Evolutionary conservation across 2,113 vertebrate genomes (phyloP).

Genomic region (Atrichornis clamosus): DNA sequence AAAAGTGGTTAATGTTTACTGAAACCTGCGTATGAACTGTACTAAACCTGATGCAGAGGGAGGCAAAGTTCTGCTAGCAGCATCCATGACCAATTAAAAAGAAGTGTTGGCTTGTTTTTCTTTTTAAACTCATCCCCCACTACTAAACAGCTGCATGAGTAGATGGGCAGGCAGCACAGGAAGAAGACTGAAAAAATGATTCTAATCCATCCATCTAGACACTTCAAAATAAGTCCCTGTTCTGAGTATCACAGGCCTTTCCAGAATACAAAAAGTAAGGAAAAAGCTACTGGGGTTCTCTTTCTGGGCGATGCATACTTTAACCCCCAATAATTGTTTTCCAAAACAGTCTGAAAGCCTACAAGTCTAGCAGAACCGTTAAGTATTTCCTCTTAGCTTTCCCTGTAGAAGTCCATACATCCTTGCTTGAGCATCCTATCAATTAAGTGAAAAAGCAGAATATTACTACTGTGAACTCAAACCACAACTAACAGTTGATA

Average conservation of each 20-base stretch:
- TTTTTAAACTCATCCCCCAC: background rate
- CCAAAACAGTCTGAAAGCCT: background rate
- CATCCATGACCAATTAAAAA: conserved; percentile 64
- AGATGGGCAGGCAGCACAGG: background rate
- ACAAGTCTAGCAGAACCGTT: background rate
- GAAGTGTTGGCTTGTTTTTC: background rate
- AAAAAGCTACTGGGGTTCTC: background rate
- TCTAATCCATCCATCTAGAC: background rate
- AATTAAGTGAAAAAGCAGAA: background rate
- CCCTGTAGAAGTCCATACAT: background rate
- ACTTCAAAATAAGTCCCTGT: background rate
- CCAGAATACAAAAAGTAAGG: background rate
- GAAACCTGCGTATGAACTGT: conserved; percentile 82
- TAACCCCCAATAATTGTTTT: background rate
- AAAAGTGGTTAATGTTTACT: conserved; percentile 89
- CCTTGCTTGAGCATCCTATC: background rate
- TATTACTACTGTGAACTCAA: background rate
- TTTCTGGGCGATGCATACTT: background rate
- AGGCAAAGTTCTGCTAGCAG: conserved; percentile 77
- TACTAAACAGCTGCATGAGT: background rate
- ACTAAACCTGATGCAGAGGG: conserved; percentile 72
- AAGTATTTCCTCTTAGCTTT: background rate
- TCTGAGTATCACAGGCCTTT: background rate
- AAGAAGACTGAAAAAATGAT: background rate
- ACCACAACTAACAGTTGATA: background rate